These are phyloP conservation scores for Anguilla pacifica DNA, from an alignment of 2,797 vertebrate species.

Conservation along the genomic window DNA sequence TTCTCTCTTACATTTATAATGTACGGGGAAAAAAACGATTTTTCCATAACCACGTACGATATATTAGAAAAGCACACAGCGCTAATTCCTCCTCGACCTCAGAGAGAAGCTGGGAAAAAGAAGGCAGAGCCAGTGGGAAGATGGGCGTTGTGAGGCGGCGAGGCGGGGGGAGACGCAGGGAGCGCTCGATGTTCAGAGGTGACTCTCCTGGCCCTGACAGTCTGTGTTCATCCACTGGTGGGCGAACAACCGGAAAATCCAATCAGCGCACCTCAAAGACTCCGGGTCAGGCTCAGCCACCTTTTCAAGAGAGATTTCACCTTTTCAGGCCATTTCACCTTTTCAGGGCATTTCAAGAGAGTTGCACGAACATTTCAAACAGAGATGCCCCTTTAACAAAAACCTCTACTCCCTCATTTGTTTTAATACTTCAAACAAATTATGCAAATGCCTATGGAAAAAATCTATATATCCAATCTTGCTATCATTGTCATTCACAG, in stretches of 20 bases:
- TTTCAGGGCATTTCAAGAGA: background rate
- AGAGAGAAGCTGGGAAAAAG: slow-evolving; percentile 59
- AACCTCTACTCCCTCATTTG: background rate
- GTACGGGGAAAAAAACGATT: background rate
- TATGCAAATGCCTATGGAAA: background rate
- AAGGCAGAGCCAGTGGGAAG: slow-evolving; percentile 19
- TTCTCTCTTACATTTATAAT: slow-evolving; percentile 69
- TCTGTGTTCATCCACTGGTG: background rate
- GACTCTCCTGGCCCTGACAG: background rate
- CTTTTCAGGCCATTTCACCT: background rate
- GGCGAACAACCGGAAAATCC: background rate
- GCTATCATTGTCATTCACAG: background rate
- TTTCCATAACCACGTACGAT: background rate
- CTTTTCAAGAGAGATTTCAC: background rate
- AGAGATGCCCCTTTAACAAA: background rate
- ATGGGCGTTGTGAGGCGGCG: background rate
- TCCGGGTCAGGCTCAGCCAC: background rate
- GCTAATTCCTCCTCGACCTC: slow-evolving; percentile 47
- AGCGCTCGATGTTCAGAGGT: background rate
- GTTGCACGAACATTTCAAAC: background rate
- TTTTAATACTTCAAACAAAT: background rate
- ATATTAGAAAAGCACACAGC: slow-evolving; percentile 19
- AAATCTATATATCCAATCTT: background rate
- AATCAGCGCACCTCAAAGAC: background rate
- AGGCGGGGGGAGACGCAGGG: background rate